phyloP scores from a whole-genome alignment of 2,797 vertebrate genomes.

The Eulemur coronatus region DNA sequence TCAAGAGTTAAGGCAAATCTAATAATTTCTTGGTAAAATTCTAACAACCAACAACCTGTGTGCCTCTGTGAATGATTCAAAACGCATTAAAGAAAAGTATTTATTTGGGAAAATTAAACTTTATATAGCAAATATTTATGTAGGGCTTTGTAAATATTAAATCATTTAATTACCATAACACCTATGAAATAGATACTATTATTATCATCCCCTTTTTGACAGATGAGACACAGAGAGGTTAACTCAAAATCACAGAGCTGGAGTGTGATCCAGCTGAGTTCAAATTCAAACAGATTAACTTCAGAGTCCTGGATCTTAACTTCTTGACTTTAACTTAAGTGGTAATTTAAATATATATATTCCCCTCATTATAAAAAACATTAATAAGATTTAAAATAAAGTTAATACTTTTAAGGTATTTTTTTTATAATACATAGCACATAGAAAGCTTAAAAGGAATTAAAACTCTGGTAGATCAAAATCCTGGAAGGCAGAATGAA shows the following conservation, averaged over 20 bases:
- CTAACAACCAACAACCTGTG: neutral
- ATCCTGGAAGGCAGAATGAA: neutral
- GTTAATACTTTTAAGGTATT: neutral
- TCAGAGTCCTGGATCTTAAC: neutral
- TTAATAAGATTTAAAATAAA: slow-evolving; percentile 26
- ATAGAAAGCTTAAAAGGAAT: neutral
- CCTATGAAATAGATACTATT: neutral
- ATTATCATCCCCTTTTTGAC: neutral
- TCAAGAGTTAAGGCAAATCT: neutral
- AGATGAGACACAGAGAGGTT: neutral
- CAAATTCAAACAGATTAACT: neutral
- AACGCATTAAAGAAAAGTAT: neutral
- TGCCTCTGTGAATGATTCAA: neutral
- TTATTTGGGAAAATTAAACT: neutral
- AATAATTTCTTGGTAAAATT: neutral
- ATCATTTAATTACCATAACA: neutral
- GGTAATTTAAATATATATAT: neutral
- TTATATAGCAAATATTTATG: neutral
- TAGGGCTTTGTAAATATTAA: neutral
- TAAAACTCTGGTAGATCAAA: neutral
- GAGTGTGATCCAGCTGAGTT: neutral
- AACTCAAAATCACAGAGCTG: neutral
- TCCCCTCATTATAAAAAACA: neutral
- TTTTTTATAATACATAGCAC: neutral
- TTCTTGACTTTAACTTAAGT: neutral